Evolutionary conservation across 2,888 invertebrate species (phyloP).

Genomic region (Diaprepes abbreviatus): DNA sequence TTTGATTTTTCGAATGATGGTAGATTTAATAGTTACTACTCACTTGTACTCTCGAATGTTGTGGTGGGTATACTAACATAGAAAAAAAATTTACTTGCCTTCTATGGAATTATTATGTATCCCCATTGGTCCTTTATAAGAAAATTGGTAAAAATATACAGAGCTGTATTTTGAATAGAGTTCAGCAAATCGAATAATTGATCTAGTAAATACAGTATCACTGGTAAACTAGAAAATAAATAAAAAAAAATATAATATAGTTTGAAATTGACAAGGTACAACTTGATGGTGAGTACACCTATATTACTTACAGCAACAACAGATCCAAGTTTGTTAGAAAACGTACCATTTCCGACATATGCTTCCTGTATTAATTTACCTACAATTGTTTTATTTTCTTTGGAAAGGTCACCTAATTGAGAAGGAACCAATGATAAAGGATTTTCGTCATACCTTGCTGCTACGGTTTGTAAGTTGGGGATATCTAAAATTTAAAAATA

Average conservation of each 20-base stretch:
- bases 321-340: slow-evolving; percentile 31
- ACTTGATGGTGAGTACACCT: not conserved
- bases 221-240: slow-evolving; percentile 33
- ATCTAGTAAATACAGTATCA: slow-evolving; percentile 39
- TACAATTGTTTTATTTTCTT: slow-evolving; percentile 14
- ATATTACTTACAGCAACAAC: slow-evolving; percentile 22
- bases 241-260: not conserved
- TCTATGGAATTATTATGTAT: slow-evolving; percentile 31
- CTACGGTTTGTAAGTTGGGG: slow-evolving; percentile 24
- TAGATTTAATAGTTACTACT: not conserved
- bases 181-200: slow-evolving; percentile 44
- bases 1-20: too few species aligned
- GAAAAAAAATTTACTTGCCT: slow-evolving; percentile 27
- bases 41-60: too few species aligned
- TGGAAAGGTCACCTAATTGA: slow-evolving; percentile 20
- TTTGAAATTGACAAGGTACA: not conserved
- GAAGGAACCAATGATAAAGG: slow-evolving; percentile 21
- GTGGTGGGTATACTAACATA: too few species aligned
- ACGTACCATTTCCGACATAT: slow-evolving; percentile 44
- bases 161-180: slow-evolving; percentile 39
- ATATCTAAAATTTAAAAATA: slow-evolving; percentile 27
- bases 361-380: slow-evolving; percentile 44
- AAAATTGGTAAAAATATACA: slow-evolving; percentile 52
- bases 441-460: slow-evolving; percentile 25
- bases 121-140: slow-evolving; percentile 49